These are phyloP conservation scores for Thymelicus sylvestris DNA, from an alignment of 2,888 invertebrate genomes.

Conservation along the genomic window DNA sequence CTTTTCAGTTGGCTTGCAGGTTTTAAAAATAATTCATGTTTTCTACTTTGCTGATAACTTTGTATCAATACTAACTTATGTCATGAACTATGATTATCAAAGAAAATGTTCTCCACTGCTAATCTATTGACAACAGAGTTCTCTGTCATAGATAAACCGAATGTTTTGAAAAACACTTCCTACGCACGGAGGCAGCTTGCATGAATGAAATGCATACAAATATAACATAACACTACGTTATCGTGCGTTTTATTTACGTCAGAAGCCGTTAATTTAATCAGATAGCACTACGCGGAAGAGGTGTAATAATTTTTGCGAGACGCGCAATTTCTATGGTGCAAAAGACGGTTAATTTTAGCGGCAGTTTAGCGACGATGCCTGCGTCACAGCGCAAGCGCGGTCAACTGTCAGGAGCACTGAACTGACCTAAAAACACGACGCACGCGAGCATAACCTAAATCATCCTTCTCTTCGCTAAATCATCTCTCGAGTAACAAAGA, in stretches of 20 bases:
- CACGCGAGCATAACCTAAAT: conserved; percentile 68
- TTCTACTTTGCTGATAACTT: no score
- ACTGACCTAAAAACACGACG: conserved; percentile 81
- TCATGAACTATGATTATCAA: no score
- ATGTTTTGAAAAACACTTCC: conserved; percentile 27
- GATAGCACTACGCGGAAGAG: conserved; percentile 28
- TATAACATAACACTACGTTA: background rate
- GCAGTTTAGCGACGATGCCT: conserved; percentile 67
- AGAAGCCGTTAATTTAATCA: background rate
- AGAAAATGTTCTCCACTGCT: no score
- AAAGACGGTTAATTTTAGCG: conserved; percentile 68
- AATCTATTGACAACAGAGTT: background rate
- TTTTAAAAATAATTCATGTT: no score
- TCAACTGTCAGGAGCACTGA: conserved; percentile 79
- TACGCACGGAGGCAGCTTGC: conserved; percentile 7
- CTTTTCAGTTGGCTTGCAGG: no score
- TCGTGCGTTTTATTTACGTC: conserved; percentile 25
- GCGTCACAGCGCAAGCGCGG: conserved; percentile 78
- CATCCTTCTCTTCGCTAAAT: conserved; percentile 39
- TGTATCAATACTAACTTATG: no score
- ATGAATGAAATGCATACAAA: conserved; percentile 24
- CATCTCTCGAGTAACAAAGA: conserved; percentile 33
- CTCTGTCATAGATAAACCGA: background rate
- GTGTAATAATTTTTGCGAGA: conserved; percentile 11
- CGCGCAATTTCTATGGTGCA: conserved; percentile 51